Base-by-base conservation (phyloP, 2,113 vertebrate genomes). In the Lycocorax pyrrhopterus region DNA sequence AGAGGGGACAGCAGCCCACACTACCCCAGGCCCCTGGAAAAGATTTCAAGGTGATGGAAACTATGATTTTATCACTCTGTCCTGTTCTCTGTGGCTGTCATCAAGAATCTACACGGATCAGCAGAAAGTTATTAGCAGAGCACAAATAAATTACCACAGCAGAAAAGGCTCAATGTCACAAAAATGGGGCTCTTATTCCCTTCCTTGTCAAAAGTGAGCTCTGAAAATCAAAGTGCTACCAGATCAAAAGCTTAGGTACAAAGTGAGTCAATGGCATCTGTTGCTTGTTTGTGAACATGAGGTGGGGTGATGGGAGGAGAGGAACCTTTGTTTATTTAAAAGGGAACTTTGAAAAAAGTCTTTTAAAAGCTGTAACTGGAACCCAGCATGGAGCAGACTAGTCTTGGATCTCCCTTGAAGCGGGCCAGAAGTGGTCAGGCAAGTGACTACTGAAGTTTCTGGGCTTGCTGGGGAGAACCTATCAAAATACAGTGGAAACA, bases 131-230 rank as follows among this genome's bases (percentile, higher is more conserved):
- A 72, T 93, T 91, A 95, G 64, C 60, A 56, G 73, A 90, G 79
- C 52, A 62, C 89, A 95, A 81, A 81, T 79, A 90, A 87, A 92
- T 97, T 84, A 78, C 76, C 69, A 5, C 66, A 76, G 64, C 83
- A 94, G 83, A 90, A 77, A 82, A 87, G 41, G n/a, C 27, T 95
- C 83, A 86, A 47, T 93, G 91, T 92, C 92, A 93, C 56, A 79
- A 87, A 96, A 96, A 92, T 58, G 69, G 81, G 85, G 52, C 83
- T 94, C 63, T 84, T 93, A 33, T 53, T 94, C 91, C 72, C 87
- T 95, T 93, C 75, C 94, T 96, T 94, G 86, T 96, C 77, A 92
- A 82, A 93, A 92, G 72, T 17, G 44, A 86, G 84, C 66, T 69
- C 23, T 63, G 82, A 86, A 92, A 96, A 90, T 93, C 83, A 79